These are phyloP conservation scores for Alexandromys fortis DNA, from an alignment of 2,113 vertebrate species.

Conservation along the genomic window DNA sequence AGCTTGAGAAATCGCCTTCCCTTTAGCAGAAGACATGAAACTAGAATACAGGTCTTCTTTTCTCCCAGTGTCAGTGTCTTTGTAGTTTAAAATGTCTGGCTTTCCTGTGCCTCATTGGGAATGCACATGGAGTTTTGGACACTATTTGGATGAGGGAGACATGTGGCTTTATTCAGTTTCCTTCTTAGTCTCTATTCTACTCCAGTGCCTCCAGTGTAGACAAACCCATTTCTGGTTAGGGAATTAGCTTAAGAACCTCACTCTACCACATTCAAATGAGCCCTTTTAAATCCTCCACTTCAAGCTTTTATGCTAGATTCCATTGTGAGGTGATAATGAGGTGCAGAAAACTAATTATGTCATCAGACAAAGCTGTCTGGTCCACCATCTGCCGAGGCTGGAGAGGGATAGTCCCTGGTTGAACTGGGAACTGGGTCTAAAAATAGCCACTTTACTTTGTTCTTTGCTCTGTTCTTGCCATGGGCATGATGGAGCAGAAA, in stretches of 20 bases:
- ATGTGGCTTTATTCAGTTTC: neutral
- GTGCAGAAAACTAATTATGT: constrained; percentile 77
- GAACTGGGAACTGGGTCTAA: constrained; percentile 36
- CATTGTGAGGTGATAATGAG: constrained; percentile 78
- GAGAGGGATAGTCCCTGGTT: constrained; percentile 42
- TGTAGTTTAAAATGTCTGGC: neutral
- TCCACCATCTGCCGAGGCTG: constrained; percentile 72
- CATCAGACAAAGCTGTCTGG: constrained; percentile 76
- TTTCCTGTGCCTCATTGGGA: neutral
- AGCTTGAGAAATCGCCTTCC: neutral
- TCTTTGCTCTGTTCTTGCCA: neutral
- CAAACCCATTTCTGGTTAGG: constrained; percentile 30
- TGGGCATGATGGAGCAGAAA: neutral
- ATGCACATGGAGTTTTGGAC: neutral
- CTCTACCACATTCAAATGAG: constrained; percentile 57
- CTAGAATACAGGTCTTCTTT: neutral
- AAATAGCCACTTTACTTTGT: neutral
- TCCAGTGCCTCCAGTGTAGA: constrained; percentile 21
- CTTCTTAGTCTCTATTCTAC: neutral
- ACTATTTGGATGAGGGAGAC: neutral
- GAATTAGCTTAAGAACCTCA: constrained; percentile 32
- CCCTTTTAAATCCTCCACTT: constrained; percentile 59
- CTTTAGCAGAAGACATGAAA: neutral
- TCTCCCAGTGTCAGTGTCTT: neutral
- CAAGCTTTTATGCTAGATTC: constrained; percentile 68